phyloP scores from a whole-genome alignment of 1,140 invertebrate genomes.

The Oreohelix idahoensis region DNA sequence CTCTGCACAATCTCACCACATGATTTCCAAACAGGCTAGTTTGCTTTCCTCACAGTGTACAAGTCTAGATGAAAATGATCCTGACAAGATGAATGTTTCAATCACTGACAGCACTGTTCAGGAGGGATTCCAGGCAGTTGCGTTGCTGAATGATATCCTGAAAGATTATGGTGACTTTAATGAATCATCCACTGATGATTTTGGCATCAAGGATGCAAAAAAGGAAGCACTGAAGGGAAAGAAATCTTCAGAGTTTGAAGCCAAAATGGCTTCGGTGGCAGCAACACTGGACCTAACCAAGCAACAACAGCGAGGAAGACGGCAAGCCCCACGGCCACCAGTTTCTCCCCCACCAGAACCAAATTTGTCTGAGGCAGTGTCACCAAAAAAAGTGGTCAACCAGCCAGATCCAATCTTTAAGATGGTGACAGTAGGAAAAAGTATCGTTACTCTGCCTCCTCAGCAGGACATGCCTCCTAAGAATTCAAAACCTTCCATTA shows the following conservation, averaged over 20 bases:
- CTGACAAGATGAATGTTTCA: background rate
- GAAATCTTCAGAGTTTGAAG: slow-evolving; percentile 60
- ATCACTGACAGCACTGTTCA: slow-evolving; percentile 24
- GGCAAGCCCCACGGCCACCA: slow-evolving; percentile 62
- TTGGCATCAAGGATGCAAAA: slow-evolving; percentile 21
- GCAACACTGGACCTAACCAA: slow-evolving; percentile 55
- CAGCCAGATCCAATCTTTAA: slow-evolving; percentile 60
- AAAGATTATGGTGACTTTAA: slow-evolving; percentile 55
- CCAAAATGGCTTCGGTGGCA: slow-evolving; percentile 62
- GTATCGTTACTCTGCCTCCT: slow-evolving; percentile 49
- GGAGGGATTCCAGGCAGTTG: slow-evolving; percentile 59
- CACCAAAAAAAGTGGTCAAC: slow-evolving; percentile 43
- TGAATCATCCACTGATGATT: slow-evolving; percentile 46
- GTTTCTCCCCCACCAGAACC: slow-evolving; percentile 59
- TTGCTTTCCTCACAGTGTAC: background rate
- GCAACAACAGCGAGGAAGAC: slow-evolving; percentile 55
- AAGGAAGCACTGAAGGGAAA: slow-evolving; percentile 37
- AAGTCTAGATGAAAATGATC: background rate
- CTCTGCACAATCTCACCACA: background rate
- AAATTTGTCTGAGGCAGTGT: slow-evolving; percentile 1
- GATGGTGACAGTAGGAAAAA: slow-evolving; percentile 62
- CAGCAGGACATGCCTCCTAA: slow-evolving; percentile 26
- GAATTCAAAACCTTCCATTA: background rate
- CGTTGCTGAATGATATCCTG: slow-evolving; percentile 63
- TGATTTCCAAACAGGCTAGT: background rate